These are phyloP conservation scores for Scomber japonicus DNA, from an alignment of 2,113 vertebrate genomes.

Conservation along the genomic window DNA sequence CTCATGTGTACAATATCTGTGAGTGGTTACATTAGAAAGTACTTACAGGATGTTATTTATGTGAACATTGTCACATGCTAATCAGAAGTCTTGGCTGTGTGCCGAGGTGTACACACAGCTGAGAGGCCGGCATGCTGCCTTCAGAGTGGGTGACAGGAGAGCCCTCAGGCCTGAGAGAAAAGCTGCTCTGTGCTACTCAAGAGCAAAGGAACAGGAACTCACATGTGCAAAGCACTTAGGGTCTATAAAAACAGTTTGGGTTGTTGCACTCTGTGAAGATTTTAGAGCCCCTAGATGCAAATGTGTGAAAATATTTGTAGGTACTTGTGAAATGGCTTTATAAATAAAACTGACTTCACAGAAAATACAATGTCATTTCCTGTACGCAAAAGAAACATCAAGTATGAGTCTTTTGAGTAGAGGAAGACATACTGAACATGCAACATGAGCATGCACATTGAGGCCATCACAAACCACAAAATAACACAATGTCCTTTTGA, in stretches of 20 bases:
- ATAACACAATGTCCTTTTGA: conserved; percentile 4
- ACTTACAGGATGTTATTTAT: neutral
- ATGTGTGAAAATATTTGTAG: too few species aligned
- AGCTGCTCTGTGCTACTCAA: neutral
- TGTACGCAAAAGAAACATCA: neutral
- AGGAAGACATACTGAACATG: neutral
- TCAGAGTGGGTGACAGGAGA: neutral
- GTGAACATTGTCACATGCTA: neutral
- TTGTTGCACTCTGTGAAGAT: too few species aligned
- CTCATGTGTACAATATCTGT: neutral
- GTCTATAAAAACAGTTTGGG: too few species aligned
- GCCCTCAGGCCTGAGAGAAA: neutral
- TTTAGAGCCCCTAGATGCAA: too few species aligned
- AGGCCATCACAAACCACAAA: conserved; percentile 20
- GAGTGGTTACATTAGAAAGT: neutral
- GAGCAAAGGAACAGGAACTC: neutral
- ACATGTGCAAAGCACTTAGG: too few species aligned
- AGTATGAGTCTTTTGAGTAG: too few species aligned
- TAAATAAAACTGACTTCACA: neutral
- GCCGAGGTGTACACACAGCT: neutral
- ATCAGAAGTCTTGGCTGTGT: conserved; percentile 1
- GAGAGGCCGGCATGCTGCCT: neutral
- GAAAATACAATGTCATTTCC: neutral
- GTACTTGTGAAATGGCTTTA: too few species aligned
- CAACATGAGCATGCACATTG: neutral